phyloP scores from a whole-genome alignment of 2,888 invertebrate species.

The Branchipolynoe longqiensis region DNA sequence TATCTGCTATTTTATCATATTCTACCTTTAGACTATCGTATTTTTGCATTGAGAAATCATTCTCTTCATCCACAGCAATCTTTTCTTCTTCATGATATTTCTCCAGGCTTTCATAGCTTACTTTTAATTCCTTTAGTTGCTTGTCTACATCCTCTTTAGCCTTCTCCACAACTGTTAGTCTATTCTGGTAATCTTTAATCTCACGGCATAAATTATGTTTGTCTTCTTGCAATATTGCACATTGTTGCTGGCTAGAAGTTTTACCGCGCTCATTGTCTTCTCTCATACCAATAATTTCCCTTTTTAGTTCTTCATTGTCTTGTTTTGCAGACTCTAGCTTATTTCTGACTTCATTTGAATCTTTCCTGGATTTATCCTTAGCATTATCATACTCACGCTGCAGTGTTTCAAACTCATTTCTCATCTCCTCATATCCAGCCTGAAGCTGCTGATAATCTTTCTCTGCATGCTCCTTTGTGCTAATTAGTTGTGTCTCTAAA shows the following conservation, averaged over 20 bases:
- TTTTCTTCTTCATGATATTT: slow-evolving; percentile 56
- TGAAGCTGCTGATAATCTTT: slow-evolving; percentile 50
- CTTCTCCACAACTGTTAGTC: slow-evolving; percentile 22
- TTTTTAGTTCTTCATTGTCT: slow-evolving; percentile 42
- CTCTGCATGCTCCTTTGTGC: slow-evolving; percentile 38
- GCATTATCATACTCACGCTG: slow-evolving; percentile 45
- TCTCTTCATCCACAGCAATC: slow-evolving; percentile 59
- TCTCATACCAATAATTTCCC: not conserved
- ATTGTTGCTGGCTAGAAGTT: slow-evolving; percentile 6
- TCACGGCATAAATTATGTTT: slow-evolving; percentile 49
- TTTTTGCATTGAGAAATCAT: slow-evolving; percentile 38
- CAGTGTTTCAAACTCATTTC: slow-evolving; percentile 37
- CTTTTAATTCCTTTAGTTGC: slow-evolving; percentile 26
- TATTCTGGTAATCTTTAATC: slow-evolving; percentile 49
- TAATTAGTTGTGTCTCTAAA: slow-evolving; percentile 26
- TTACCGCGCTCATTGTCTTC: slow-evolving; percentile 37
- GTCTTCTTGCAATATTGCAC: slow-evolving; percentile 48
- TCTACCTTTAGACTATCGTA: slow-evolving; percentile 60
- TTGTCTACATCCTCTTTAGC: slow-evolving; percentile 50
- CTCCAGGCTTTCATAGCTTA: slow-evolving; percentile 13
- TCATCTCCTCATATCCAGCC: slow-evolving; percentile 50
- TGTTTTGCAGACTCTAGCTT: slow-evolving; percentile 48
- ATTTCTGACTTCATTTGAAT: slow-evolving; percentile 27
- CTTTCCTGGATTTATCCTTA: slow-evolving; percentile 33
- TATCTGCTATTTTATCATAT: slow-evolving; percentile 64